phyloP scores from a whole-genome alignment of 2,797 vertebrate genomes.

The Potorous gilbertii region DNA sequence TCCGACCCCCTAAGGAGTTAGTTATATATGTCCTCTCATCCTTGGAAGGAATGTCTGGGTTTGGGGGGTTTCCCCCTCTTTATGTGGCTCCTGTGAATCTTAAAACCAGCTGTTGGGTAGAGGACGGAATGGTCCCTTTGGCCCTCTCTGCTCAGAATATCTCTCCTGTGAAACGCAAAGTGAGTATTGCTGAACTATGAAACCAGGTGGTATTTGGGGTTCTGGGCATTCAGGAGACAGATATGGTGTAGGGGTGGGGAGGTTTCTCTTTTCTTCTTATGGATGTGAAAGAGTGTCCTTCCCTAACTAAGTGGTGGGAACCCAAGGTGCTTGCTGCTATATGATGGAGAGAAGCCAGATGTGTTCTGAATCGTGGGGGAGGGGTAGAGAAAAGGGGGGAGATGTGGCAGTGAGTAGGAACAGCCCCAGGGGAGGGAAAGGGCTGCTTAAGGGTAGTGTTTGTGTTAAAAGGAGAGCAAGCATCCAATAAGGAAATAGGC shows the following conservation, averaged over 20 bases:
- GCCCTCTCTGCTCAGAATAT: conserved; percentile 23
- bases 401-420: not conserved
- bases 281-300: not conserved
- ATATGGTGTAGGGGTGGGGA: not conserved
- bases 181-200: not conserved
- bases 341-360: not conserved
- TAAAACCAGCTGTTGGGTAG: conserved; percentile 77
- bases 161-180: conserved; percentile 3
- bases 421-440: not conserved
- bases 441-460: not conserved
- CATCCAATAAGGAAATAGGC: not conserved
- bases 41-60: conserved; percentile 64
- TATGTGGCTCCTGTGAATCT: conserved; percentile 53
- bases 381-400: not conserved
- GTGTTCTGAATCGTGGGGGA: not conserved
- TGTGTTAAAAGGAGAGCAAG: not conserved
- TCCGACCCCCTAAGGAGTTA: conserved; percentile 49
- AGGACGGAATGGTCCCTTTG: conserved; percentile 37
- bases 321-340: not conserved
- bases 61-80: conserved; percentile 3
- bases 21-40: conserved; percentile 55
- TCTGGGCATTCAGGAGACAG: not conserved
- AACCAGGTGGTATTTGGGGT: conserved; percentile 17
- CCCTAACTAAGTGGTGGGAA: not conserved
- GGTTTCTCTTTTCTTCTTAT: not conserved